Evolutionary conservation across 64 coral and sea anemone genomes (phyloP).

Genomic region (Exaiptasia diaphana): DNA sequence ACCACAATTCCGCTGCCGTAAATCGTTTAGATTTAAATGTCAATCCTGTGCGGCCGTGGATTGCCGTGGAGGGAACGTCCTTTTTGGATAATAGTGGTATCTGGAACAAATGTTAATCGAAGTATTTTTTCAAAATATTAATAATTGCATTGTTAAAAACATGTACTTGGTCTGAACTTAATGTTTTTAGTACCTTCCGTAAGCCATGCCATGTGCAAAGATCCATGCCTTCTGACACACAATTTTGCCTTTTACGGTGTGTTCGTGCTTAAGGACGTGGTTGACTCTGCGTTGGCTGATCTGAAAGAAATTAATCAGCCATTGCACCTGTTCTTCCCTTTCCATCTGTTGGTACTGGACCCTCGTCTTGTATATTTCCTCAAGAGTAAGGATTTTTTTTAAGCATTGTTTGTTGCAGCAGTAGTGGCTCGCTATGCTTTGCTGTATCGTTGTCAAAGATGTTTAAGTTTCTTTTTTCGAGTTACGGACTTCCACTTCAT

Average conservation of each 20-base stretch:
- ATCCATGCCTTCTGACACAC: slow-evolving; percentile 31
- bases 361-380: too few species aligned
- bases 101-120: too few species aligned
- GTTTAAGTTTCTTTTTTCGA: too few species aligned
- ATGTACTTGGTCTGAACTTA: background rate
- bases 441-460: too few species aligned
- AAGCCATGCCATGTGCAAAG: background rate
- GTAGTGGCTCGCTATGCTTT: too few species aligned
- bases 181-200: slow-evolving; percentile 3
- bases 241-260: background rate
- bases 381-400: too few species aligned
- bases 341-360: background rate
- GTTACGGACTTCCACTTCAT: too few species aligned
- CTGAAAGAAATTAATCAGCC: slow-evolving; percentile 25
- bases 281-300: background rate
- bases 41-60: background rate
- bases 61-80: background rate
- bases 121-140: background rate
- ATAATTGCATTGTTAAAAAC: background rate
- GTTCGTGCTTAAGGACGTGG: background rate
- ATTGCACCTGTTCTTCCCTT: background rate
- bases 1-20: slow-evolving; percentile 45
- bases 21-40: background rate
- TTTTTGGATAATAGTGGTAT: slow-evolving; percentile 22
- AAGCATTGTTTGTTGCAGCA: too few species aligned